A percentile compares a stretch with the other conserved stretches of the same genome.
Conservation (phyloP, 2,797 vertebrate species). For the Sebastes paucispinis region DNA sequence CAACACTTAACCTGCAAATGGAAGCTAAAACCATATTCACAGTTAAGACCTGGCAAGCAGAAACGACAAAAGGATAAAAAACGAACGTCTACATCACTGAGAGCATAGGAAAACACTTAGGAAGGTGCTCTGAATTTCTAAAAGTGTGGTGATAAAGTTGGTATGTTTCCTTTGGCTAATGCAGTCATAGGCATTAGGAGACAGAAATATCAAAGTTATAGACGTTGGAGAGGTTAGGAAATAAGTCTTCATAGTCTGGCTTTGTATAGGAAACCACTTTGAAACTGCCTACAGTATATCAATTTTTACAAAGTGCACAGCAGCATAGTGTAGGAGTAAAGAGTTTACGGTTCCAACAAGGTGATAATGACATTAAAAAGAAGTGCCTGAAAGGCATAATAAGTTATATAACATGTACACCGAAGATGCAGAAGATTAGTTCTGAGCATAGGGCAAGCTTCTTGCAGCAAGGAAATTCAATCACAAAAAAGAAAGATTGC, state of each 20-base stretch:
- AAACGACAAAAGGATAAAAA: neutral
- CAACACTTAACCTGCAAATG: neutral
- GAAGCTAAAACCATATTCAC: neutral
- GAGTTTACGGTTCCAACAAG: neutral
- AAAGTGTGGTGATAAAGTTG: neutral
- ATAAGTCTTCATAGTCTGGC: neutral
- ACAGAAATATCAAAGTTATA: neutral
- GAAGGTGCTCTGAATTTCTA: neutral
- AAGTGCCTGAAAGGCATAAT: slow-evolving; percentile 26
- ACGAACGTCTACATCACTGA: neutral
- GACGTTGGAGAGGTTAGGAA: neutral
- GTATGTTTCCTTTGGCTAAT: neutral
- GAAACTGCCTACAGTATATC: neutral
- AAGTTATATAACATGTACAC: slow-evolving; percentile 4
- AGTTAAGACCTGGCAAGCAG: neutral
- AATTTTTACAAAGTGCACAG: neutral
- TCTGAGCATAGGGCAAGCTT: neutral
- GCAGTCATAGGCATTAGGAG: neutral
- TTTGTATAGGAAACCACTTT: slow-evolving; percentile 14
- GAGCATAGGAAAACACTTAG: neutral
- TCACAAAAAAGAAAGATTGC: slow-evolving; percentile 33
- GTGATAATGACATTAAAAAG: slow-evolving; percentile 24
- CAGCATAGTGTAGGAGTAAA: neutral
- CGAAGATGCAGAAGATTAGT: slow-evolving; percentile 6
- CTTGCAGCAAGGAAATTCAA: slow-evolving; percentile 22